phyloP scores from a whole-genome alignment of 2,888 invertebrate species.

The Hyalella azteca region DNA sequence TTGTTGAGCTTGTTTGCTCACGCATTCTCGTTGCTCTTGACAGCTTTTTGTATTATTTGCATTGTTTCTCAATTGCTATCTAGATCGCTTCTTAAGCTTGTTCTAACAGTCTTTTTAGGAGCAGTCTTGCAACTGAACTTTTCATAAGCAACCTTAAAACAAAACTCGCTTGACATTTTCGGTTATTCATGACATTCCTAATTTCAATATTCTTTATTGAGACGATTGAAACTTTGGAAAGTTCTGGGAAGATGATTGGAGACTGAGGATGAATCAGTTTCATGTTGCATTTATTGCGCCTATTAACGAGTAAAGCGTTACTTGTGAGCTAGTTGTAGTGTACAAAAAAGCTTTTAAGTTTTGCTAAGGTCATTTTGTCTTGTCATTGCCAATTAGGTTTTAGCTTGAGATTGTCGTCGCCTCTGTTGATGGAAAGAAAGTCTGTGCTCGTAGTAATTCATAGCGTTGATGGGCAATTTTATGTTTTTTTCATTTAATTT shows the following conservation, averaged over 20 bases:
- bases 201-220: too few relatives aligned
- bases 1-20: too few relatives aligned
- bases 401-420: background rate
- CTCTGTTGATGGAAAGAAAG: background rate
- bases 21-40: too few relatives aligned
- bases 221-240: background rate
- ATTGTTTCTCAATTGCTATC: too few relatives aligned
- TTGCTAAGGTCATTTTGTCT: slow-evolving; percentile 14
- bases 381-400: background rate
- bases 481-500: background rate
- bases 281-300: slow-evolving; percentile 19
- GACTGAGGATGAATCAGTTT: slow-evolving; percentile 29
- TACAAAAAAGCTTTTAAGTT: slow-evolving; percentile 27
- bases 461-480: slow-evolving; percentile 10
- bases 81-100: too few relatives aligned
- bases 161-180: too few relatives aligned
- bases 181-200: too few relatives aligned
- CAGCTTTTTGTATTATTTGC: too few relatives aligned
- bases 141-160: too few relatives aligned
- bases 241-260: background rate
- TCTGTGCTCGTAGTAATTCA: background rate
- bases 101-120: too few relatives aligned
- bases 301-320: background rate
- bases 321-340: slow-evolving; percentile 14
- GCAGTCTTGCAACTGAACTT: too few relatives aligned